These are phyloP conservation scores for Cephus spinipes DNA, from an alignment of 2,888 invertebrate species.

Conservation along the genomic window DNA sequence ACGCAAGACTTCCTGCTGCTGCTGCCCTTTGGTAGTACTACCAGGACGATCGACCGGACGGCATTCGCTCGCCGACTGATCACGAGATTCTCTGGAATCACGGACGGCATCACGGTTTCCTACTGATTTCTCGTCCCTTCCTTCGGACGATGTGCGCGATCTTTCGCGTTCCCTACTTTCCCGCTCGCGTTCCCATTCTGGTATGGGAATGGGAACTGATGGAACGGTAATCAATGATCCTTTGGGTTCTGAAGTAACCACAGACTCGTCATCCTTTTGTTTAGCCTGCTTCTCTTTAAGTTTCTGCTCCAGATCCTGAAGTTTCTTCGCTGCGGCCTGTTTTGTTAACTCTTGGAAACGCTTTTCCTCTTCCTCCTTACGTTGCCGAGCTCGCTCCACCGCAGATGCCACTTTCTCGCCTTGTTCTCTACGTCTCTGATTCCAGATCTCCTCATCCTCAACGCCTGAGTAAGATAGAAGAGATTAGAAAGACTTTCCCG, in stretches of 20 bases:
- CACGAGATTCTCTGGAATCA: constrained; percentile 27
- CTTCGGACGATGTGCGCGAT: constrained; percentile 62
- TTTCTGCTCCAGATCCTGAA: constrained; percentile 78
- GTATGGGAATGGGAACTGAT: constrained; percentile 67
- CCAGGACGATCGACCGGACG: constrained; percentile 36
- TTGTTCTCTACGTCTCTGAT: constrained; percentile 77
- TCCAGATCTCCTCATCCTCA: constrained; percentile 78
- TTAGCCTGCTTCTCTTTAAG: constrained; percentile 72
- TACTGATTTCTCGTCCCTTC: constrained; percentile 45
- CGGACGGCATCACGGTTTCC: constrained; percentile 29
- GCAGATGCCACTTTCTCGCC: constrained; percentile 81
- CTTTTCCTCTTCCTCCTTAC: constrained; percentile 91
- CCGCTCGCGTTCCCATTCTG: constrained; percentile 70
- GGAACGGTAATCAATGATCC: constrained; percentile 66
- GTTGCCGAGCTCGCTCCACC: constrained; percentile 85
- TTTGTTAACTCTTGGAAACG: constrained; percentile 76
- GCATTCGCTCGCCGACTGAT: constrained; percentile 35
- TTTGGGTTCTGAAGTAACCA: constrained; percentile 62
- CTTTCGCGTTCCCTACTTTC: constrained; percentile 65
- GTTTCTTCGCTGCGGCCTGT: constrained; percentile 74
- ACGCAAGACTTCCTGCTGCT: constrained; percentile 30
- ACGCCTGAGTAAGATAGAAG: constrained; percentile 37
- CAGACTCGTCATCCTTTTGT: constrained; percentile 60
- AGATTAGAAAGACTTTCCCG: not conserved
- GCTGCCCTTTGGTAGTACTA: constrained; percentile 36